Conservation (phyloP, 2,113 vertebrate genomes). For the Salvelinus fontinalis region DNA sequence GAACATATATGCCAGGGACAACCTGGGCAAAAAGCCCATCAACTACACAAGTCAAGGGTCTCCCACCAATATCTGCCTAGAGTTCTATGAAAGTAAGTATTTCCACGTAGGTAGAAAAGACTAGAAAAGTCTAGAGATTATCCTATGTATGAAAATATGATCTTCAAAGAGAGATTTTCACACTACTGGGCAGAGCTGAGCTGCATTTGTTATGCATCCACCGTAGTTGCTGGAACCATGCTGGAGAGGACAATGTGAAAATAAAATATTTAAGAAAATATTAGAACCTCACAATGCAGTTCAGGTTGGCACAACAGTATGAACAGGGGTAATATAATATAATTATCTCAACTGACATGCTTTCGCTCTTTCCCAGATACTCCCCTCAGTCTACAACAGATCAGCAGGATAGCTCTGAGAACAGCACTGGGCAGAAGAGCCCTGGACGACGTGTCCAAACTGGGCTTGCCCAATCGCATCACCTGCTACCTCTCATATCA, state of each 20-base stretch:
- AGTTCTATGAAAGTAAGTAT: slow-evolving; percentile 81
- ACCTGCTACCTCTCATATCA: slow-evolving; percentile 84
- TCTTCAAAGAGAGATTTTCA: background rate
- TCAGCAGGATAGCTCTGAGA: slow-evolving; percentile 82
- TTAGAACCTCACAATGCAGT: background rate
- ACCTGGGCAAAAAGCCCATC: slow-evolving; percentile 76
- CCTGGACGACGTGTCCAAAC: slow-evolving; percentile 68
- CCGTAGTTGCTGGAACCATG: too few relatives aligned
- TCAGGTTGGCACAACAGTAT: too few relatives aligned
- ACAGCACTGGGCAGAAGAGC: slow-evolving; percentile 71
- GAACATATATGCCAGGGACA: slow-evolving; percentile 81
- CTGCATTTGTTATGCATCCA: background rate
- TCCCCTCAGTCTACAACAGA: slow-evolving; percentile 83
- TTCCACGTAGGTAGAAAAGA: background rate
- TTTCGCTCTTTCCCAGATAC: slow-evolving; percentile 55
- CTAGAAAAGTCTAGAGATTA: background rate
- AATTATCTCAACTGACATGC: background rate
- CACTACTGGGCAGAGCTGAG: background rate
- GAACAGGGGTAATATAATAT: too few relatives aligned
- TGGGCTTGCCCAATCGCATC: slow-evolving; percentile 81
- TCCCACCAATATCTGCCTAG: slow-evolving; percentile 71
- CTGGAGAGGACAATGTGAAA: too few relatives aligned
- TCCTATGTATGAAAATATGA: background rate
- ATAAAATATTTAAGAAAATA: background rate
- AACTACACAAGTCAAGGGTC: slow-evolving; percentile 81